These are phyloP conservation scores for Champsocephalus gunnari DNA, from an alignment of 2,797 vertebrate genomes.

Conservation along the genomic window DNA sequence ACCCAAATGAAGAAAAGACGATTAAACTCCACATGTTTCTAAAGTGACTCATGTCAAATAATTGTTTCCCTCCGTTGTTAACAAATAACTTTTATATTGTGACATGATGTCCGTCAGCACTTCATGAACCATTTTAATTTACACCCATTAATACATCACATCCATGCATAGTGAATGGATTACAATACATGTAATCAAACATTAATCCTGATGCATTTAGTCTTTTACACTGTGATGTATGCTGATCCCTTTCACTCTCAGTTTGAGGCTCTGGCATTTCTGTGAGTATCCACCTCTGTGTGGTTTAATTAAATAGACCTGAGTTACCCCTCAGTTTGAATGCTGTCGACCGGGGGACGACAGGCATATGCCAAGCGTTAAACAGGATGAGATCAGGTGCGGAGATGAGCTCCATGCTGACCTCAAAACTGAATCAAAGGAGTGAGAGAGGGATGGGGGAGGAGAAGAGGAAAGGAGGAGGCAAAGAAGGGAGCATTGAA, in stretches of 20 bases:
- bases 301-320: constrained; percentile 17
- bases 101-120: constrained; percentile 3
- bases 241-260: constrained; percentile 36
- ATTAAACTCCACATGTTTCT: background rate
- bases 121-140: constrained; percentile 5
- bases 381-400: constrained; percentile 58
- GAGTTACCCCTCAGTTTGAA: constrained; percentile 11
- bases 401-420: constrained; percentile 62
- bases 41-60: constrained; percentile 3
- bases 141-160: constrained; percentile 5
- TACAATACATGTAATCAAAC: constrained; percentile 71
- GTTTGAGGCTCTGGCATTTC: constrained; percentile 23
- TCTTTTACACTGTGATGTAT: constrained; percentile 46
- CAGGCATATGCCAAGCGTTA: constrained; percentile 51
- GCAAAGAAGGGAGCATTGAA: constrained; percentile 3
- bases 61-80: background rate
- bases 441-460: constrained; percentile 39
- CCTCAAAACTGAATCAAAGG: constrained; percentile 74
- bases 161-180: constrained; percentile 44
- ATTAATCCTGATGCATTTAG: constrained; percentile 67
- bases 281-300: constrained; percentile 26
- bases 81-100: constrained; percentile 12
- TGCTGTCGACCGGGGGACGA: constrained; percentile 5
- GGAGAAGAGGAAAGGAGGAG: constrained; percentile 43
- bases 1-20: no score